phyloP scores from a whole-genome alignment of 1,140 invertebrate genomes.

The Drosophila burlai region DNA sequence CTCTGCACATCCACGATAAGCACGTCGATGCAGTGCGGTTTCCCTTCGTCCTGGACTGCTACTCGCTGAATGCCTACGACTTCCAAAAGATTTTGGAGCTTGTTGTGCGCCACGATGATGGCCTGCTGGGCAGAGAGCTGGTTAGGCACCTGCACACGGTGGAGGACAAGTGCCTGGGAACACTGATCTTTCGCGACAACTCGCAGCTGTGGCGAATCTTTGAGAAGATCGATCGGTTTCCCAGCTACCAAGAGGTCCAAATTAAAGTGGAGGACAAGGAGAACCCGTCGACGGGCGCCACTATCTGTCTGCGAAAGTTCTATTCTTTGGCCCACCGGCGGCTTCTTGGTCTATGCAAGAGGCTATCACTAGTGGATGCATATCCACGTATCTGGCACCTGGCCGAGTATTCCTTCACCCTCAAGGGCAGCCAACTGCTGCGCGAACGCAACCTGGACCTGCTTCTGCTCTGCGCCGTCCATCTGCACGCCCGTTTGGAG shows the following conservation, averaged over 20 bases:
- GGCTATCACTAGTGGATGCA: slow-evolving; percentile 91
- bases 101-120: slow-evolving; percentile 94
- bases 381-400: slow-evolving; percentile 96
- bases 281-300: slow-evolving; percentile 7
- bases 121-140: slow-evolving; percentile 94
- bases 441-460: slow-evolving; percentile 97
- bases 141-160: slow-evolving; percentile 98
- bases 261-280: slow-evolving; percentile 70
- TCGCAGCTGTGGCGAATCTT: slow-evolving; percentile 95
- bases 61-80: slow-evolving; percentile 92
- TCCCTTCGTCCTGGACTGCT: slow-evolving; percentile 95
- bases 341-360: slow-evolving; percentile 94
- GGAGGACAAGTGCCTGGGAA: slow-evolving; percentile 97
- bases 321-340: slow-evolving; percentile 95
- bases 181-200: slow-evolving; percentile 93
- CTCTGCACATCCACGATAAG: slow-evolving; percentile 93
- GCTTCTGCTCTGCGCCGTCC: slow-evolving; percentile 98
- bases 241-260: slow-evolving; percentile 88
- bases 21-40: slow-evolving; percentile 89
- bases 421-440: slow-evolving; percentile 88
- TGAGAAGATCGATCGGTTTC: slow-evolving; percentile 85
- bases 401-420: slow-evolving; percentile 95
- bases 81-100: slow-evolving; percentile 99
- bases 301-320: slow-evolving; percentile 88
- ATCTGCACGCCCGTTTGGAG: slow-evolving; percentile 95